Percentiles rank a stretch among this genome's conserved stretches.
These are phyloP conservation scores for Stegostoma tigrinum DNA, from an alignment of 2,113 vertebrate genomes.

Conservation along the genomic window DNA sequence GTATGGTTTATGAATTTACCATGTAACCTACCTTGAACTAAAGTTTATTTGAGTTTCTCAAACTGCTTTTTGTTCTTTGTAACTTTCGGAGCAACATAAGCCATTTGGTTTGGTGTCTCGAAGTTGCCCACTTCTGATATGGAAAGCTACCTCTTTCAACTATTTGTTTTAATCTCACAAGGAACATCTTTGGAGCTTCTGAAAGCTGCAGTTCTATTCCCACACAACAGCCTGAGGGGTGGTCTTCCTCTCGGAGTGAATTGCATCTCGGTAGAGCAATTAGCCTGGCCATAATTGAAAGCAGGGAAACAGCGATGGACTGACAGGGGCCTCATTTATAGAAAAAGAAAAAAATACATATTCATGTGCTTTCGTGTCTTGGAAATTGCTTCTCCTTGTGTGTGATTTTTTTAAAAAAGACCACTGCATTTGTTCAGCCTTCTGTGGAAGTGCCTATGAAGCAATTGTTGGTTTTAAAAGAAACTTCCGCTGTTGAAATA, in stretches of 20 bases:
- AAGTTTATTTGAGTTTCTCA: background rate
- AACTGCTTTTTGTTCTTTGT: background rate
- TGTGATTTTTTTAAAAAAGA: background rate
- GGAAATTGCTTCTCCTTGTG: background rate
- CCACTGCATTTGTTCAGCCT: background rate
- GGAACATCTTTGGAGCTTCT: background rate
- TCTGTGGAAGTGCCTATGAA: background rate
- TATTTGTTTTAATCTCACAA: background rate
- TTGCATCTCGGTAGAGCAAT: background rate
- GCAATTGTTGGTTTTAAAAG: constrained; percentile 5
- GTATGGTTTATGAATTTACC: too few relatives aligned
- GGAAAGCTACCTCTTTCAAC: background rate
- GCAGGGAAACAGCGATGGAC: background rate
- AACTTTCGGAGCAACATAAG: background rate
- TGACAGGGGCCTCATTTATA: background rate
- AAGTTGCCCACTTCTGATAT: background rate
- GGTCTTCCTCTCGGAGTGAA: background rate
- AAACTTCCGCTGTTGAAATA: background rate
- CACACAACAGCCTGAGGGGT: background rate
- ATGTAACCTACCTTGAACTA: background rate
- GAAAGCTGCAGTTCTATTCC: background rate
- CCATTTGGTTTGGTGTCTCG: background rate
- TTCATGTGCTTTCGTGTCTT: background rate
- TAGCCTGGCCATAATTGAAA: constrained; percentile 21
- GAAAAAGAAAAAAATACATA: constrained; percentile 4